These are phyloP conservation scores for Dipodomys merriami DNA, from an alignment of 2,113 vertebrate species.

Conservation along the genomic window DNA sequence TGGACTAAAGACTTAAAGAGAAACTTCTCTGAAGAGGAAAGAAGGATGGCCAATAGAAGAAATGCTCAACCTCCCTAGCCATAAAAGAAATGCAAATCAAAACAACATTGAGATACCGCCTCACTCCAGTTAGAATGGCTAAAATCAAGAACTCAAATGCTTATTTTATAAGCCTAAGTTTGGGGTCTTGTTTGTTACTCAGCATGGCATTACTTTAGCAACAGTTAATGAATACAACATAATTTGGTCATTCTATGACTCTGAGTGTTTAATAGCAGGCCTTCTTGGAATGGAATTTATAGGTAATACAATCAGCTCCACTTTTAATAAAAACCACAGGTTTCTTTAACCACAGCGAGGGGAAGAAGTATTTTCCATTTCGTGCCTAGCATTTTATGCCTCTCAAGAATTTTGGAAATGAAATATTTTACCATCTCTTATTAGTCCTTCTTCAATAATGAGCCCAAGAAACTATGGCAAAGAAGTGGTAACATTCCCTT, in stretches of 20 bases:
- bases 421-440: not conserved
- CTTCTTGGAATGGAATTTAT: not conserved
- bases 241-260: not conserved
- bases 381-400: not conserved
- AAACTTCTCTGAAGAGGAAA: too few relatives aligned
- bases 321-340: constrained; percentile 16
- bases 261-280: not conserved
- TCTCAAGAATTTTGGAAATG: constrained; percentile 8
- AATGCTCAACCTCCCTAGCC: too few relatives aligned
- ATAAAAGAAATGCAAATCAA: too few relatives aligned
- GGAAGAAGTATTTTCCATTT: not conserved
- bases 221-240: not conserved
- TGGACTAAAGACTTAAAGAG: too few relatives aligned
- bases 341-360: not conserved
- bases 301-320: not conserved
- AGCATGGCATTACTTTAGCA: not conserved
- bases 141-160: not conserved
- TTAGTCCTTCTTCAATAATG: not conserved
- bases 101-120: too few relatives aligned
- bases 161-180: not conserved
- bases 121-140: too few relatives aligned
- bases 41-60: too few relatives aligned
- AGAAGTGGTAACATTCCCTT: not conserved
- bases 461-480: not conserved
- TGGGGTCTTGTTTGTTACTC: not conserved